phyloP scores from a whole-genome alignment of 1,140 invertebrate species.

The Drosophila seguyi region DNA sequence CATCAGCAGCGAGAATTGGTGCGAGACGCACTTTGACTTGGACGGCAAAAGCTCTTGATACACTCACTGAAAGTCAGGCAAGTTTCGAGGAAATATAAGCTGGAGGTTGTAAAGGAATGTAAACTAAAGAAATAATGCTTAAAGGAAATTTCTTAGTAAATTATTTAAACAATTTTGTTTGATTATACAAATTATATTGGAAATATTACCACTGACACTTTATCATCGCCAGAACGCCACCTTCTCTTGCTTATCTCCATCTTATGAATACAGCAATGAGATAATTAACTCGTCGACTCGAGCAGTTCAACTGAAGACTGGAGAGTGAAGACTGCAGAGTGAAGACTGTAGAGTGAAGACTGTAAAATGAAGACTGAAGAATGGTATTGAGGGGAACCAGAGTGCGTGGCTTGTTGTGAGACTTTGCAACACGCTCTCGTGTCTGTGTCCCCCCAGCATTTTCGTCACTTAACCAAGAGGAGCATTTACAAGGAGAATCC shows the following conservation, averaged over 20 bases:
- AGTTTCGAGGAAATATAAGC: neutral
- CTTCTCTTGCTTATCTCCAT: neutral
- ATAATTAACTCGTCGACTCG: slow-evolving; percentile 30
- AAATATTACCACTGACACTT: no score
- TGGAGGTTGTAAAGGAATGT: no score
- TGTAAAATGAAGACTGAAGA: neutral
- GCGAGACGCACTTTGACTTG: slow-evolving; percentile 82
- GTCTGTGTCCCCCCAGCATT: slow-evolving; percentile 35
- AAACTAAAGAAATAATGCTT: no score
- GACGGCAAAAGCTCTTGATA: slow-evolving; percentile 60
- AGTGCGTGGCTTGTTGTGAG: slow-evolving; percentile 54
- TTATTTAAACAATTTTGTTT: neutral
- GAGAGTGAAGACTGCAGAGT: neutral
- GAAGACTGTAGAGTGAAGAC: neutral
- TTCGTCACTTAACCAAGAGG: slow-evolving; percentile 31
- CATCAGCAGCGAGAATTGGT: slow-evolving; percentile 72
- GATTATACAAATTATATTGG: no score
- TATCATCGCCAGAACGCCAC: neutral
- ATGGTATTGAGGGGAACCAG: slow-evolving; percentile 1
- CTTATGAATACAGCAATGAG: slow-evolving; percentile 11
- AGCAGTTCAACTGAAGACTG: neutral
- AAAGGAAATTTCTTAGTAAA: neutral
- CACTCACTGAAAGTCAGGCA: neutral
- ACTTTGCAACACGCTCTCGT: slow-evolving; percentile 41
- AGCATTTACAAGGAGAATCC: slow-evolving; percentile 11